These are phyloP conservation scores for Elephantulus edwardii DNA, from an alignment of 2,113 vertebrate species.

Conservation along the genomic window DNA sequence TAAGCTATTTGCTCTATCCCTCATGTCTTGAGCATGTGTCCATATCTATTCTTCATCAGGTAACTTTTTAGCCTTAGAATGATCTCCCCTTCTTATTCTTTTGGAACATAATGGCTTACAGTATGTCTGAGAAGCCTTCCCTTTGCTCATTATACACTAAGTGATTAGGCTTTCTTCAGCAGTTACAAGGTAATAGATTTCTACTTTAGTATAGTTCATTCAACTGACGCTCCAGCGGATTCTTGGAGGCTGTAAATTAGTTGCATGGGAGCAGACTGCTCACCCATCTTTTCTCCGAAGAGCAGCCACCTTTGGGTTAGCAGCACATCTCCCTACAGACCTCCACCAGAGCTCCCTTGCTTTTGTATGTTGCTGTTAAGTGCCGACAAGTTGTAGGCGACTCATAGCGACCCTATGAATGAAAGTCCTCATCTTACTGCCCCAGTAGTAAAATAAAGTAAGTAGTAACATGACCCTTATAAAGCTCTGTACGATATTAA, in stretches of 20 bases:
- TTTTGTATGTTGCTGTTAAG: no score
- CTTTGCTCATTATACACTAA: background rate
- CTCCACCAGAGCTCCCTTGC: no score
- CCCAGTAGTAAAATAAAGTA: background rate
- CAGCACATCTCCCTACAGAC: no score
- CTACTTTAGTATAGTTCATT: constrained; percentile 7
- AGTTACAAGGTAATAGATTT: background rate
- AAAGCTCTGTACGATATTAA: background rate
- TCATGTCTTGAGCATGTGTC: constrained; percentile 7
- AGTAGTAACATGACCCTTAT: background rate
- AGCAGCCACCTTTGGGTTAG: no score
- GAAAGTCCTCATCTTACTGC: background rate
- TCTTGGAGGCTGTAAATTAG: no score
- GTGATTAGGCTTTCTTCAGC: background rate
- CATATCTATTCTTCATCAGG: background rate
- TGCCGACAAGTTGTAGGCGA: no score
- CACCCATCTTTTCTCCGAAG: background rate
- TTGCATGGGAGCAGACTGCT: background rate
- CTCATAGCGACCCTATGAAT: no score
- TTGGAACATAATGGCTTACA: constrained; percentile 11
- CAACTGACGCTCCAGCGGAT: no score
- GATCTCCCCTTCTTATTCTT: background rate
- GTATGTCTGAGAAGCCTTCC: background rate
- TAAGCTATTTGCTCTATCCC: background rate
- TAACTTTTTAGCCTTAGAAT: constrained; percentile 13